A percentile compares a stretch with the other conserved stretches of the same genome.
Conservation (phyloP, 1,140 invertebrate species). For the Cardiocondyla obscurior region DNA sequence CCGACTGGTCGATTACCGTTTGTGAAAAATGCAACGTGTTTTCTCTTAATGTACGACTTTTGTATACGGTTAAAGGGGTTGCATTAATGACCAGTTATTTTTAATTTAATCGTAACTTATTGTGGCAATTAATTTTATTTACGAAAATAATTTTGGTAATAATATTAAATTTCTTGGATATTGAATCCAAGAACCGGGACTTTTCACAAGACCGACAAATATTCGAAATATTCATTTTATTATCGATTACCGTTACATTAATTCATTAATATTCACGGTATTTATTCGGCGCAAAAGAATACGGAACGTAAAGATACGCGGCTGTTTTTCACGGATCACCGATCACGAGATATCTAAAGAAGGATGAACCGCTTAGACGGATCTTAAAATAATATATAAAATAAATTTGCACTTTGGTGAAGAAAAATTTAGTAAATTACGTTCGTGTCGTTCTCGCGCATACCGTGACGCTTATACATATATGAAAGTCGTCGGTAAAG, state of each 20-base stretch:
- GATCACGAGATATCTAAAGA: conserved; percentile 1
- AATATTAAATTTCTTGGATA: background rate
- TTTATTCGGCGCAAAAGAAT: conserved; percentile 6
- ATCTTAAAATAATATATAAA: background rate
- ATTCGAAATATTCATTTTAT: background rate
- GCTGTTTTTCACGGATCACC: background rate
- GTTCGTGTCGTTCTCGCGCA: background rate
- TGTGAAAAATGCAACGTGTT: background rate
- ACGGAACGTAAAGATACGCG: background rate
- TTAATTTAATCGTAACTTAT: conserved; percentile 3
- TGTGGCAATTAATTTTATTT: background rate
- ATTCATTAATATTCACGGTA: conserved; percentile 23
- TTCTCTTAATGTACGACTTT: background rate
- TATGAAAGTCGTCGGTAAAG: background rate
- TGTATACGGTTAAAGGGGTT: background rate
- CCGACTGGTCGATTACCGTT: background rate
- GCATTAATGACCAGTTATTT: background rate
- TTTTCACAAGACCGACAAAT: background rate
- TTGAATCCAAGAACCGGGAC: background rate
- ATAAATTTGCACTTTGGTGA: conserved; percentile 38
- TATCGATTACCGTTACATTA: conserved; percentile 27
- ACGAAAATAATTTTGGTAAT: background rate
- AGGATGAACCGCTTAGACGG: background rate
- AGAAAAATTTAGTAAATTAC: conserved; percentile 5
- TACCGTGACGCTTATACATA: background rate